Conservation (phyloP, 37 sponge, comb jelly and placozoan genomes). For the Dysidea cf. avara region DNA sequence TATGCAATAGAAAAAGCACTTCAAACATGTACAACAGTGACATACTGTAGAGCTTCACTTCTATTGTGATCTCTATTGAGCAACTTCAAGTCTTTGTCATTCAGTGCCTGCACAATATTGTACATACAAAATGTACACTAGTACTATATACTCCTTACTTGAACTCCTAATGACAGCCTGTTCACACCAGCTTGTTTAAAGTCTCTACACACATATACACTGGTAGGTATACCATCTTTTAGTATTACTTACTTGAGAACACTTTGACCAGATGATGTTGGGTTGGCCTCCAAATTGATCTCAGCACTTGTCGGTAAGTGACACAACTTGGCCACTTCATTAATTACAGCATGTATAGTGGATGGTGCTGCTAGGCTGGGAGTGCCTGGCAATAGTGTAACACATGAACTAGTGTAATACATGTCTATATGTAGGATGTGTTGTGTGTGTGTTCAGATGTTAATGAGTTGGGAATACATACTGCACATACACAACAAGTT, state of each 20-base stretch:
- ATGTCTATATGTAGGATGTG: no score
- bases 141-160: constrained; percentile 14
- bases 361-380: constrained; percentile 71
- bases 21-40: no score
- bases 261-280: constrained; percentile 37
- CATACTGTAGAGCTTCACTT: constrained; percentile 33
- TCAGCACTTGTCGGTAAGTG: constrained; percentile 32
- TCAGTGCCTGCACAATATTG: constrained; percentile 5
- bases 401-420: no score
- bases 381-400: no score
- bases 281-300: constrained; percentile 78
- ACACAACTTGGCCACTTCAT: constrained; percentile 7
- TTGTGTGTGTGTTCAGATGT: no score
- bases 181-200: constrained; percentile 74
- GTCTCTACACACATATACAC: constrained; percentile 10
- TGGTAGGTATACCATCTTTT: neutral
- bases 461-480: no score
- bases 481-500: no score
- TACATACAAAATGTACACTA: neutral
- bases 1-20: no score
- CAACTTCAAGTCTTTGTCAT: constrained; percentile 53
- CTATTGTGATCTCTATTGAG: constrained; percentile 60
- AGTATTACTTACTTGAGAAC: constrained; percentile 40
- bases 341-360: constrained; percentile 47
- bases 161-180: constrained; percentile 75